These are phyloP conservation scores for Yasuhikotakia modesta DNA, from an alignment of 2,797 vertebrate genomes.

Conservation along the genomic window DNA sequence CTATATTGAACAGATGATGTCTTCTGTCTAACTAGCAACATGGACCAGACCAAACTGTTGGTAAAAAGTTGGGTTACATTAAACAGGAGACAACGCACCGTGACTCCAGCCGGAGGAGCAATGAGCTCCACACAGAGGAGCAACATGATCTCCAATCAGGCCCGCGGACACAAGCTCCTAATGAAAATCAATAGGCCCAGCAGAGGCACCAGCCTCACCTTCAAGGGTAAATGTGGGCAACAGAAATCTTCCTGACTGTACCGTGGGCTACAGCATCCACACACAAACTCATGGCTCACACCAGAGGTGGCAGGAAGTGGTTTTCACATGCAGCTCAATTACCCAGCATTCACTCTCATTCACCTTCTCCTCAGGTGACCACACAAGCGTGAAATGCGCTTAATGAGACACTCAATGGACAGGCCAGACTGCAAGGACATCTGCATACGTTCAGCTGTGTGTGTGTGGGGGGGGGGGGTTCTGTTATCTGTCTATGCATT, in stretches of 20 bases:
- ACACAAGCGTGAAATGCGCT: constrained; percentile 58
- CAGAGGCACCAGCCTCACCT: constrained; percentile 36
- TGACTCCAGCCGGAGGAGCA: constrained; percentile 33
- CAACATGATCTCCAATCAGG: constrained; percentile 52
- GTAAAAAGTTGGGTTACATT: not conserved
- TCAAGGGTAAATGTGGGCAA: constrained; percentile 58
- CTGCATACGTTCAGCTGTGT: constrained; percentile 40
- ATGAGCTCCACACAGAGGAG: constrained; percentile 12
- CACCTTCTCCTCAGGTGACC: constrained; percentile 57
- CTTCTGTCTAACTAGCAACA: not conserved
- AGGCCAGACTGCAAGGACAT: constrained; percentile 47
- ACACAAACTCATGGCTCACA: constrained; percentile 29
- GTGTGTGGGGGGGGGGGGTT: not conserved
- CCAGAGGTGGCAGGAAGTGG: constrained; percentile 28
- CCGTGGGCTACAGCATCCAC: constrained; percentile 4
- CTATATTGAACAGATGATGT: too few species aligned
- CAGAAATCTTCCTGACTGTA: constrained; percentile 55
- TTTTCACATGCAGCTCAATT: constrained; percentile 50
- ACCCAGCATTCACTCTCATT: constrained; percentile 53
- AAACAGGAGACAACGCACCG: constrained; percentile 18
- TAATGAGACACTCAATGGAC: constrained; percentile 56
- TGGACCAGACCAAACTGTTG: not conserved
- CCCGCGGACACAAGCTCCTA: constrained; percentile 54
- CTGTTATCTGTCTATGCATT: not conserved
- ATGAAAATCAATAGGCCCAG: constrained; percentile 62